These are phyloP conservation scores for Lophius piscatorius DNA, from an alignment of 2,113 vertebrate species.

Conservation along the genomic window DNA sequence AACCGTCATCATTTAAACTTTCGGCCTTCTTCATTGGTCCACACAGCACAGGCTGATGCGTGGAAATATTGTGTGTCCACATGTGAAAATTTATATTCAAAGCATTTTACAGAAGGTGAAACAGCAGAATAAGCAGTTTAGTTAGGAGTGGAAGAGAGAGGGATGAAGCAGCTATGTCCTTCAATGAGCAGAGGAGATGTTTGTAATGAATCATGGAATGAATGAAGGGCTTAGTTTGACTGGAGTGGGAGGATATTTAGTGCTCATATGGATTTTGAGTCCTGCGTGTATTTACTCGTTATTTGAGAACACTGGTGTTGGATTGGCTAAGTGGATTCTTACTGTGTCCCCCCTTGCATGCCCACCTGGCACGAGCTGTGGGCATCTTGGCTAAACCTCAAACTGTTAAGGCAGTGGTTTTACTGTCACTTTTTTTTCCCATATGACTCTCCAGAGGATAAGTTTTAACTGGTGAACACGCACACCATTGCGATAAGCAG, in stretches of 20 bases:
- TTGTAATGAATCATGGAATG: too few species aligned
- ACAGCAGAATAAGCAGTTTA: too few species aligned
- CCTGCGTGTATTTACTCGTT: background rate
- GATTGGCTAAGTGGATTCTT: conserved; percentile 1
- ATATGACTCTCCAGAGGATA: conserved; percentile 48
- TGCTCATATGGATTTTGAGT: background rate
- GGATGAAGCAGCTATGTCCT: too few species aligned
- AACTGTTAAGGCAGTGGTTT: conserved; percentile 45
- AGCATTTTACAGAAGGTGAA: too few species aligned
- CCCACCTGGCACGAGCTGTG: conserved; percentile 20
- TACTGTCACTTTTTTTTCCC: conserved; percentile 42
- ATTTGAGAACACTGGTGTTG: background rate
- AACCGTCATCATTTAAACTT: too few species aligned
- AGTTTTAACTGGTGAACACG: conserved; percentile 40
- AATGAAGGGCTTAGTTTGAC: too few species aligned
- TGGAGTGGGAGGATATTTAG: background rate
- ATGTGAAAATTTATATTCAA: too few species aligned
- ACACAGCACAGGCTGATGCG: too few species aligned
- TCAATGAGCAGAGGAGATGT: too few species aligned
- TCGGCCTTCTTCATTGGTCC: too few species aligned
- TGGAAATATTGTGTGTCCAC: too few species aligned
- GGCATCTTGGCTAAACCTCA: conserved; percentile 35
- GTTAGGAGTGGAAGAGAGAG: too few species aligned
- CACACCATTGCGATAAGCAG: conserved; percentile 42
- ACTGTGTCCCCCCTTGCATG: conserved; percentile 20